A percentile compares a stretch with the other conserved stretches of the same genome.
phyloP scores from a whole-genome alignment of 2,113 vertebrate genomes.

The Petromus typicus region DNA sequence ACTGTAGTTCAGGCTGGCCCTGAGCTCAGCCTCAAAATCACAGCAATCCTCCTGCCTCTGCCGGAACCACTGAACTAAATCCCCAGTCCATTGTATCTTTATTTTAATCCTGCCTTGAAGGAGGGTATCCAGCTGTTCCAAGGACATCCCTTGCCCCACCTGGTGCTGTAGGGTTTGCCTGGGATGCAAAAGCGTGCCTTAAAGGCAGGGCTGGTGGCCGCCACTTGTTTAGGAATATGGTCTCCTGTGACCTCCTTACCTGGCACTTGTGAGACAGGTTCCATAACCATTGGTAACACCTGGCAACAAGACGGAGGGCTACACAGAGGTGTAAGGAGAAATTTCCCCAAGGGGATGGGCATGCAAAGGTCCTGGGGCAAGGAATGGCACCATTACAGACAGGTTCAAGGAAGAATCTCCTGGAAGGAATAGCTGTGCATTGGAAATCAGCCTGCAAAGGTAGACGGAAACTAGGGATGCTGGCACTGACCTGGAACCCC shows the following conservation, averaged over 20 bases:
- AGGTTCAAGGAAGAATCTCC: not conserved
- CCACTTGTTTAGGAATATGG: not conserved
- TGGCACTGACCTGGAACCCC: not conserved
- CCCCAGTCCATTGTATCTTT: no score
- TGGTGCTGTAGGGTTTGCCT: no score
- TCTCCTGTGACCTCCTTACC: not conserved
- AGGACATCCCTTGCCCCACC: not conserved
- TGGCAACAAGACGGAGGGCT: no score
- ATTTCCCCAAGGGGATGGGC: not conserved
- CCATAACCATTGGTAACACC: no score
- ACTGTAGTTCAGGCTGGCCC: no score
- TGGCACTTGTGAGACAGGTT: no score
- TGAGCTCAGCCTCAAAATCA: no score
- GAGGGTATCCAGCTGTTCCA: not conserved
- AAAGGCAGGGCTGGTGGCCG: not conserved
- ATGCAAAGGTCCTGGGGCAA: not conserved
- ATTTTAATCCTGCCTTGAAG: not conserved
- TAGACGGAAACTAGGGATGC: no score
- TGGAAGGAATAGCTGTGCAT: not conserved
- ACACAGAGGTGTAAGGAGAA: not conserved
- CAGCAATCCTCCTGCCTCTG: no score
- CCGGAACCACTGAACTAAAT: no score
- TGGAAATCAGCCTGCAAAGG: not conserved
- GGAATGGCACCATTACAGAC: not conserved
- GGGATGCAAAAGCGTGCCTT: not conserved